Percentiles rank a stretch among this genome's conserved stretches.
phyloP scores from a whole-genome alignment of 2,888 invertebrate species.

The Carterocephalus palaemon region DNA sequence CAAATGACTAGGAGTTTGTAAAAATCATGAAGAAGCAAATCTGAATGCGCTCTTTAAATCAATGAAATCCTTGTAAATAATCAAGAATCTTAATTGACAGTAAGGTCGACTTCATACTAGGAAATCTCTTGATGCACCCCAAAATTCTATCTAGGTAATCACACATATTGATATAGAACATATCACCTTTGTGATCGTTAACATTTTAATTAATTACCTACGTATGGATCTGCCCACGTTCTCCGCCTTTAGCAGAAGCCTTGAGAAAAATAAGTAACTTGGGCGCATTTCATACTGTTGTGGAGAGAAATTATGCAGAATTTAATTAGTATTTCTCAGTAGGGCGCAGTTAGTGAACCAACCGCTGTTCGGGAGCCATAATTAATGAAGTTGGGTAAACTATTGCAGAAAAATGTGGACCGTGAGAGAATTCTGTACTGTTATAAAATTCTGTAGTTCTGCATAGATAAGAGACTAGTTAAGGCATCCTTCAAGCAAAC shows the following conservation, averaged over 20 bases:
- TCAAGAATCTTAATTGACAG: too few species aligned
- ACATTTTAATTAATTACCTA: constrained; percentile 12
- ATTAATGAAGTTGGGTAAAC: constrained; percentile 23
- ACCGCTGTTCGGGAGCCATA: constrained; percentile 21
- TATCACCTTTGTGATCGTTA: not conserved
- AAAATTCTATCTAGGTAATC: too few species aligned
- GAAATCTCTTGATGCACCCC: too few species aligned
- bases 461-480: too few species aligned
- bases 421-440: constrained; percentile 7
- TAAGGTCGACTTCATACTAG: too few species aligned
- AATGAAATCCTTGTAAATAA: too few species aligned
- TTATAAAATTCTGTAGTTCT: not conserved
- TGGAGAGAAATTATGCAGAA: constrained; percentile 31
- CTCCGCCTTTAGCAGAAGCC: constrained; percentile 17
- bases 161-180: too few species aligned
- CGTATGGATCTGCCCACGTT: not conserved
- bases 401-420: constrained; percentile 21
- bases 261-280: constrained; percentile 18
- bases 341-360: constrained; percentile 24
- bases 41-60: too few species aligned
- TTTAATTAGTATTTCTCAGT: constrained; percentile 30
- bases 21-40: too few species aligned
- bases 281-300: constrained; percentile 27
- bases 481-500: too few species aligned
- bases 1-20: too few species aligned